Evolutionary conservation across 2,797 vertebrate genomes (phyloP), one percentile per base, ranked within the genome.

Genomic region (Dryobates pubescens): DNA sequence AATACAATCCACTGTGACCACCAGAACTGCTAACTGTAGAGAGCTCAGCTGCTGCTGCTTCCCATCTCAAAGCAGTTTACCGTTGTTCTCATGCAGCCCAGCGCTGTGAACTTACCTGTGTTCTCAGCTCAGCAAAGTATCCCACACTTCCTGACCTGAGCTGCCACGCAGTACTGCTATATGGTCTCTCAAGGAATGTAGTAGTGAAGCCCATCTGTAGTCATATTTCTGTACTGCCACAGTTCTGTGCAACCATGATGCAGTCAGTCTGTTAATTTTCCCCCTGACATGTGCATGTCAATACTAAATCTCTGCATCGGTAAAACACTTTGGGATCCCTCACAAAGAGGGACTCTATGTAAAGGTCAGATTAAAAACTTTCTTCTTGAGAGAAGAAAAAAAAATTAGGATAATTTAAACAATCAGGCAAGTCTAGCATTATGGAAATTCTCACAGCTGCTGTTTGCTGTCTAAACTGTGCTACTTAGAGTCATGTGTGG

Each of bases 401-500:
- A 93, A 89, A 14, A 29, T 84, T 27, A 83, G 41, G 63, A 65
- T 38, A 81, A 83, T 47, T 92, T 64, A 93, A 94, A 80, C 24
- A 73, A 67, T 69, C 51, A 22, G 8, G 10, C 41, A 89, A 86
- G 76, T 83, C 67, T 38, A 47, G 61, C 76, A 70, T n/a, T 78
- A 82, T 75, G 63, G 74, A 81, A 95, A 70, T 62, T 83, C 93
- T 90, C 87, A 86, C 49, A 67, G 67, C 53, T 83, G 92, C 82
- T 78, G 61, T 81, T 92, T 90, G 72, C 90, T 81, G 75, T 79
- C 73, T 78, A 92, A 94, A 81, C 26, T 14, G 24, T 27, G 58
- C 72, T 85, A 81, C 88, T 90, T 71, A 72, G 83, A 93, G 93
- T 96, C 96, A 95, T 90, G 84, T 72, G 92, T 93, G 86, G 76